These are phyloP conservation scores for Ernsta delagoae DNA, from an alignment of 2,888 invertebrate genomes.

Conservation along the genomic window DNA sequence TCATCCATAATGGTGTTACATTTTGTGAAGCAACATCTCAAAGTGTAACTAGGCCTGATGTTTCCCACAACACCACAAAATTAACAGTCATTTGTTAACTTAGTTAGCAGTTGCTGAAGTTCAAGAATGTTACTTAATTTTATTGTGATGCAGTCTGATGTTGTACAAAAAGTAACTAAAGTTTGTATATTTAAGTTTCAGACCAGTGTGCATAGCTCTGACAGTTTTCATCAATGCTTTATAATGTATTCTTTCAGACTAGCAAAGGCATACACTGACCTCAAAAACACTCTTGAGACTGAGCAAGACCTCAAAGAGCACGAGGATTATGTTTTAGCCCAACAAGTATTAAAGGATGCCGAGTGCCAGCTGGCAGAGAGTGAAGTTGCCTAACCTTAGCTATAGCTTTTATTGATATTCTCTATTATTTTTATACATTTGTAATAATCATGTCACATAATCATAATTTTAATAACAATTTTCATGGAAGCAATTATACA, in stretches of 20 bases:
- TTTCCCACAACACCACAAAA: too few species aligned
- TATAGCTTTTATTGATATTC: slow-evolving; percentile 44
- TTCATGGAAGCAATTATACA: slow-evolving; percentile 63
- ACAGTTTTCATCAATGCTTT: too few species aligned
- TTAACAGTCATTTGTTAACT: too few species aligned
- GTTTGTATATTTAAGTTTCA: too few species aligned
- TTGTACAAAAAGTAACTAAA: too few species aligned
- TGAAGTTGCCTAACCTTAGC: slow-evolving; percentile 54
- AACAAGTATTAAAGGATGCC: slow-evolving; percentile 88
- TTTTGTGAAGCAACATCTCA: too few species aligned
- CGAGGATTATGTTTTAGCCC: slow-evolving; percentile 89
- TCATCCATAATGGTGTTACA: too few species aligned
- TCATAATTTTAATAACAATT: slow-evolving; percentile 67
- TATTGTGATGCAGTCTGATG: too few species aligned
- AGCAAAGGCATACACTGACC: slow-evolving; percentile 90
- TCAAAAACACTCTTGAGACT: slow-evolving; percentile 88
- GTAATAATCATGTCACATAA: slow-evolving; percentile 75
- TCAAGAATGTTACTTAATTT: too few species aligned
- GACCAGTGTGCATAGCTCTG: too few species aligned
- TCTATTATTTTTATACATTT: slow-evolving; percentile 53
- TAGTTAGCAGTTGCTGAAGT: too few species aligned
- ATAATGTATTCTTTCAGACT: slow-evolving; percentile 65
- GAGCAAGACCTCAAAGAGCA: slow-evolving; percentile 91
- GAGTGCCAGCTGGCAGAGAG: slow-evolving; percentile 83
- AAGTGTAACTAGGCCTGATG: too few species aligned